Conservation (phyloP, 2,797 vertebrate species). For the Cuniculus paca region DNA sequence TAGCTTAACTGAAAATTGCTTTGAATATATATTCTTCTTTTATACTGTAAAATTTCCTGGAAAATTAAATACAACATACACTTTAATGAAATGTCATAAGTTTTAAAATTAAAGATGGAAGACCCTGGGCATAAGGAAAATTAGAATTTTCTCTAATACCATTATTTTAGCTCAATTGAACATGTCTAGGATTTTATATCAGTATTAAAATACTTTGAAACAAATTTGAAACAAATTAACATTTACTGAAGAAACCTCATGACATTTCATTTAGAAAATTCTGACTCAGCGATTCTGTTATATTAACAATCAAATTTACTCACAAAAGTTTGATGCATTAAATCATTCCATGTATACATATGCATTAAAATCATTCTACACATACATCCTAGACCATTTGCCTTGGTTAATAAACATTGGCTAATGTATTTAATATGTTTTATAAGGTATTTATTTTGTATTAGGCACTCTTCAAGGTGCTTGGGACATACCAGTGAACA, state of each 20-base stretch:
- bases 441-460: neutral
- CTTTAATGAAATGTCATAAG: conserved; percentile 66
- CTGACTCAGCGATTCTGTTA: conserved; percentile 55
- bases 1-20: conserved; percentile 71
- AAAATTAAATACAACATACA: conserved; percentile 78
- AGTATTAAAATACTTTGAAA: conserved; percentile 71
- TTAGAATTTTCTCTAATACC: conserved; percentile 73
- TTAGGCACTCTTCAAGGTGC: neutral
- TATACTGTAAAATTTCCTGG: conserved; percentile 74
- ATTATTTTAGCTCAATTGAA: conserved; percentile 75
- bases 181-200: conserved; percentile 72
- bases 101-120: conserved; percentile 76
- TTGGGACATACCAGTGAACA: neutral
- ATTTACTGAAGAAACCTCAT: conserved; percentile 72
- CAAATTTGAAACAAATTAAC: conserved; percentile 75
- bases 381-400: neutral
- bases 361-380: neutral
- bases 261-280: conserved; percentile 62
- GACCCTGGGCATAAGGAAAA: conserved; percentile 59
- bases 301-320: conserved; percentile 65
- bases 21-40: conserved; percentile 64
- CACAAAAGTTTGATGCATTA: conserved; percentile 50
- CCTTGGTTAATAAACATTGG: conserved; percentile 46
- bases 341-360: conserved; percentile 6
- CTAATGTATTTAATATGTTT: conserved; percentile 4